These are phyloP conservation scores for Notiomystis cincta DNA, from an alignment of 2,113 vertebrate species.

Conservation along the genomic window DNA sequence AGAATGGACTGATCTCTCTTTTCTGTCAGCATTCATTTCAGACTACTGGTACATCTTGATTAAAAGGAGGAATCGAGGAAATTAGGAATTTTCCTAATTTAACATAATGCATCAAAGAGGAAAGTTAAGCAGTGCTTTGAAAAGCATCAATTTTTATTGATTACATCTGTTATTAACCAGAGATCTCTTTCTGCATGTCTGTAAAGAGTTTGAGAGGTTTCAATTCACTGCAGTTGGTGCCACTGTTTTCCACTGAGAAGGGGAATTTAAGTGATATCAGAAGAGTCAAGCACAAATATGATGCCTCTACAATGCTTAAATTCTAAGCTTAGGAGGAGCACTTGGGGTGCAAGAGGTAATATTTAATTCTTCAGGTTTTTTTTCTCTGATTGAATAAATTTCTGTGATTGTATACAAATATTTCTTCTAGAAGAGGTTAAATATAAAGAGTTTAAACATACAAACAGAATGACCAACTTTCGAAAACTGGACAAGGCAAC, in stretches of 20 bases:
- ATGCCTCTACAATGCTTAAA: background rate
- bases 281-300: background rate
- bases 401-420: background rate
- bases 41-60: background rate
- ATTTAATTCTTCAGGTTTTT: background rate
- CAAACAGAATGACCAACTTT: background rate
- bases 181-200: background rate
- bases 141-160: background rate
- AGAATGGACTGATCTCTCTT: background rate
- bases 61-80: background rate
- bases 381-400: background rate
- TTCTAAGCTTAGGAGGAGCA: background rate
- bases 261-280: background rate
- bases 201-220: background rate
- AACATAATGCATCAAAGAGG: background rate
- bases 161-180: background rate
- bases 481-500: background rate
- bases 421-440: background rate
- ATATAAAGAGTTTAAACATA: background rate
- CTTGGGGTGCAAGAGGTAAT: background rate
- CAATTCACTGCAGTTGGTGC: background rate
- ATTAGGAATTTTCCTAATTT: no score
- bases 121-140: background rate
- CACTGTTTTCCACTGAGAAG: background rate
- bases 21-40: background rate